These are phyloP conservation scores for Eidolon dupreanum DNA, from an alignment of 2,797 vertebrate genomes.

Conservation along the genomic window DNA sequence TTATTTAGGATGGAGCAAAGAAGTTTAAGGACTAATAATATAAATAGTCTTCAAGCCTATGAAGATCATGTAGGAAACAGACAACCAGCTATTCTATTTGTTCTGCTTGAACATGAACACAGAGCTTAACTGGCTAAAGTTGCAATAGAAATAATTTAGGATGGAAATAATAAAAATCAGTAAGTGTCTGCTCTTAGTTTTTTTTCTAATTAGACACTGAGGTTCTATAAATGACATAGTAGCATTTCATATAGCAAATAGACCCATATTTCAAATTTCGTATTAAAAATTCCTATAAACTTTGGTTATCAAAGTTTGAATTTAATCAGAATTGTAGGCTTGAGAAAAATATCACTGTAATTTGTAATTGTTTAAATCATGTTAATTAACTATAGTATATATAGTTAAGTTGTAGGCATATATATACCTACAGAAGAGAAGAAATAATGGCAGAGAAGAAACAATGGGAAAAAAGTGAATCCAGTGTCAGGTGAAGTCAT, in stretches of 20 bases:
- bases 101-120: not conserved
- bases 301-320: conserved; percentile 1
- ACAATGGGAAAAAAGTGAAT: not conserved
- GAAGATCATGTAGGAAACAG: not conserved
- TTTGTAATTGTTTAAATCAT: not conserved
- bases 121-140: not conserved
- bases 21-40: not conserved
- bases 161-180: conserved; percentile 24
- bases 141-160: not conserved
- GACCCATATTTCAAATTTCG: not conserved
- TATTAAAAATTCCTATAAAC: not conserved
- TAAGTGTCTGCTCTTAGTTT: not conserved
- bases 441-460: not conserved
- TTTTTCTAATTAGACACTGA: not conserved
- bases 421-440: not conserved
- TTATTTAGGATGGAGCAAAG: conserved; percentile 5
- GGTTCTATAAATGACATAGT: not conserved
- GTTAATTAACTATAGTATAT: not conserved
- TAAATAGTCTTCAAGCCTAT: not conserved
- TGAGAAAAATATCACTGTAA: not conserved
- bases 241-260: not conserved
- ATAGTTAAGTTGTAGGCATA: not conserved
- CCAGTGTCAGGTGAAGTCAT: not conserved
- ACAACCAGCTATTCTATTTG: not conserved
- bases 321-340: not conserved